Conservation (phyloP, 2,113 vertebrate species). For the Protobothrops flavoviridis region DNA sequence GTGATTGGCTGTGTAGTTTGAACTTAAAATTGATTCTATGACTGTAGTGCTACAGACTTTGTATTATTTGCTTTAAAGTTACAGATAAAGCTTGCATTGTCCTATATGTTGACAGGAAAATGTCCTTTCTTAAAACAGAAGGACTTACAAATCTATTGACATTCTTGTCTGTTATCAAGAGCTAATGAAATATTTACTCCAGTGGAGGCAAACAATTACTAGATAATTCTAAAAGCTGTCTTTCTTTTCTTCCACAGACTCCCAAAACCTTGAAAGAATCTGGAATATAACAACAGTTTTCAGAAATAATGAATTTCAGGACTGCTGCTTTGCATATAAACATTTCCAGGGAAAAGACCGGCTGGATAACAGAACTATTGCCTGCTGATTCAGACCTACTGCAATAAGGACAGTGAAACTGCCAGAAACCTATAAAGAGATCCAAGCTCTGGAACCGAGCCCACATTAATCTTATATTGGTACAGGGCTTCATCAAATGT, state of each 20-base stretch:
- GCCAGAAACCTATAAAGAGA: not conserved
- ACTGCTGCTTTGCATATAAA: not conserved
- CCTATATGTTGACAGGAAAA: not conserved
- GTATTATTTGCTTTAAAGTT: not conserved
- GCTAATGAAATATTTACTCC: not conserved
- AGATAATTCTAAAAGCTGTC: not conserved
- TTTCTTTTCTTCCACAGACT: not conserved
- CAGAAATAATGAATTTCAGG: not conserved
- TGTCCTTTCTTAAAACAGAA: not conserved
- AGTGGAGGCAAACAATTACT: not conserved
- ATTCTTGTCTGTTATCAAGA: not conserved
- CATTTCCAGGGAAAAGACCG: not conserved
- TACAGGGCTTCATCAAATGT: not conserved
- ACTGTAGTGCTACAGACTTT: not conserved
- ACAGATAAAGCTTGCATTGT: not conserved
- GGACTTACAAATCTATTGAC: not conserved
- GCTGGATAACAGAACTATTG: not conserved
- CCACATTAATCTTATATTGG: not conserved
- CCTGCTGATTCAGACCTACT: not conserved
- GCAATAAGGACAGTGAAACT: not conserved
- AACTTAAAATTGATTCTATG: not conserved
- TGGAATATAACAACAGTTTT: not conserved
- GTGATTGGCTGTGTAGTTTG: not conserved
- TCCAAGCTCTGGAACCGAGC: not conserved
- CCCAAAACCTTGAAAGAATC: constrained; percentile 14